Evolutionary conservation across 2,113 vertebrate genomes (phyloP).

Genomic region (Larimichthys crocea): DNA sequence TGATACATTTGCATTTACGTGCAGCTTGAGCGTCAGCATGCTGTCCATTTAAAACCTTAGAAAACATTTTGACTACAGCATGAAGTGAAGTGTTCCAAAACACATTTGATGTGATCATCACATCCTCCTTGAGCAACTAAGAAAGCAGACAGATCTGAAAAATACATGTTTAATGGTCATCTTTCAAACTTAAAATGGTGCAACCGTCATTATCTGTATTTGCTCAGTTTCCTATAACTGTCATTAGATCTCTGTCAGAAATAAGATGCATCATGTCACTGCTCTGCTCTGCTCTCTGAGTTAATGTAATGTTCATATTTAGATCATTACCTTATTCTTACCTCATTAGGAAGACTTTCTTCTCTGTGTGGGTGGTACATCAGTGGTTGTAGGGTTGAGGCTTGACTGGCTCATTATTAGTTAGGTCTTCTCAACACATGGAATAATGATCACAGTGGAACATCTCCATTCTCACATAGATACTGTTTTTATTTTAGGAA

Average conservation of each 20-base stretch:
- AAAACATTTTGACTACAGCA: neutral
- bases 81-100: neutral
- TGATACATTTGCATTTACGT: neutral
- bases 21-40: neutral
- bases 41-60: neutral
- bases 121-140: neutral
- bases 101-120: neutral
- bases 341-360: neutral
- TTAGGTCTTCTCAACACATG: neutral
- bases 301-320: neutral
- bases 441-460: neutral
- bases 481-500: no score
- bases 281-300: no score
- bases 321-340: neutral
- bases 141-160: neutral
- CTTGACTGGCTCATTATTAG: neutral
- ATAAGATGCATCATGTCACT: neutral
- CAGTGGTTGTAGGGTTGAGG: conserved; percentile 1
- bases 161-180: neutral
- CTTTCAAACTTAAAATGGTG: neutral
- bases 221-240: neutral
- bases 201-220: no score
- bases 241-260: neutral
- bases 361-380: neutral
- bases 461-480: no score